A percentile compares a stretch with the other conserved stretches of the same genome.
These are phyloP conservation scores for Panorpa germanica DNA, from an alignment of 2,888 invertebrate species.

Conservation along the genomic window DNA sequence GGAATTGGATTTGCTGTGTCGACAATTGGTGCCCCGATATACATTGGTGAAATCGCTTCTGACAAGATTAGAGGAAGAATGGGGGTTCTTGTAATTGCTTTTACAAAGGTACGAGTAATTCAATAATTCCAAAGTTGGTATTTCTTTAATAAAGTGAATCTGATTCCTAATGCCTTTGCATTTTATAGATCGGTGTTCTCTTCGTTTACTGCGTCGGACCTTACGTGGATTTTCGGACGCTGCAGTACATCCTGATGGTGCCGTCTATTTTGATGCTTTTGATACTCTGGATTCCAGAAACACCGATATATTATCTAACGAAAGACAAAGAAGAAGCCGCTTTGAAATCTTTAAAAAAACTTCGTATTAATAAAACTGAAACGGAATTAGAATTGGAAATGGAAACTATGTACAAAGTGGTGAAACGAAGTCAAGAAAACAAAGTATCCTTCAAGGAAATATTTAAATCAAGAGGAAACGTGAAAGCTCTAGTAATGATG, in stretches of 20 bases:
- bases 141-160: no score
- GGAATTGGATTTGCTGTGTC: conserved; percentile 41
- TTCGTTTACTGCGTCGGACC: conserved; percentile 39
- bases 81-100: conserved; percentile 36
- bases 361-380: conserved; percentile 32
- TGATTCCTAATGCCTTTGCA: no score
- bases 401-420: conserved; percentile 34
- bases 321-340: conserved; percentile 31
- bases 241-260: conserved; percentile 33
- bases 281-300: conserved; percentile 43
- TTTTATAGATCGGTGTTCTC: conserved; percentile 37
- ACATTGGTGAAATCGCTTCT: conserved; percentile 39
- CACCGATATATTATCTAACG: conserved; percentile 36
- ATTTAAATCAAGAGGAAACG: conserved; percentile 29
- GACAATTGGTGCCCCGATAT: conserved; percentile 39
- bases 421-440: conserved; percentile 32
- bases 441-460: conserved; percentile 29
- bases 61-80: conserved; percentile 36
- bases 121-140: no score
- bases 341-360: conserved; percentile 30
- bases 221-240: conserved; percentile 31
- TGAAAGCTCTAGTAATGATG: conserved; percentile 35
- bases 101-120: no score
- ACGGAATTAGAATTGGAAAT: conserved; percentile 35
- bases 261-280: conserved; percentile 34